phyloP scores from a whole-genome alignment of 1,140 invertebrate species.

The Drosophila carrolli region DNA sequence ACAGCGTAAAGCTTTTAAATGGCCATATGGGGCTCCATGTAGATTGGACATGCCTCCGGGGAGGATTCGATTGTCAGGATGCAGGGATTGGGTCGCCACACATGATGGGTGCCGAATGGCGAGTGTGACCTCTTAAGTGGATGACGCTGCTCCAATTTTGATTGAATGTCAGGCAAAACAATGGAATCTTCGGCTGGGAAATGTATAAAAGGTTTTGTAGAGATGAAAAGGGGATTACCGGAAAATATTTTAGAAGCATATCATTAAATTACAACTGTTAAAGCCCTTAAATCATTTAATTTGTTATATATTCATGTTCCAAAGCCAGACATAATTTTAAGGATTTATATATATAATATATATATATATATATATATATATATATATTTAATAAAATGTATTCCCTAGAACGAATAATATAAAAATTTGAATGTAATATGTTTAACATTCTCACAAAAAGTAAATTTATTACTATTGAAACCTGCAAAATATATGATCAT shows the following conservation, averaged over 20 bases:
- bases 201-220: not conserved
- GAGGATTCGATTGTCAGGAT: conserved; percentile 8
- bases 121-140: conserved; percentile 52
- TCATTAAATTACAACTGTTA: not conserved
- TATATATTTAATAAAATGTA: no score
- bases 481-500: no score
- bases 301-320: no score
- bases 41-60: conserved; percentile 56
- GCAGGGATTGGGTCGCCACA: conserved; percentile 1
- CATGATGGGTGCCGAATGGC: conserved; percentile 12
- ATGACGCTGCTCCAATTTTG: conserved; percentile 48
- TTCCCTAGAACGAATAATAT: no score
- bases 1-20: conserved; percentile 80
- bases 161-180: conserved; percentile 34
- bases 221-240: not conserved
- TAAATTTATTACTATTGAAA: no score
- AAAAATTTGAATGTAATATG: no score
- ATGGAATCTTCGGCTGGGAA: not conserved
- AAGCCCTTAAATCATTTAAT: no score
- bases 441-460: no score
- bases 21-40: conserved; percentile 49
- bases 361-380: no score
- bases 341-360: no score
- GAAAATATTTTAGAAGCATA: not conserved
- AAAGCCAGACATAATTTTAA: no score